These are phyloP conservation scores for Argyresthia goedartella DNA, from an alignment of 2,888 invertebrate genomes.

Conservation along the genomic window DNA sequence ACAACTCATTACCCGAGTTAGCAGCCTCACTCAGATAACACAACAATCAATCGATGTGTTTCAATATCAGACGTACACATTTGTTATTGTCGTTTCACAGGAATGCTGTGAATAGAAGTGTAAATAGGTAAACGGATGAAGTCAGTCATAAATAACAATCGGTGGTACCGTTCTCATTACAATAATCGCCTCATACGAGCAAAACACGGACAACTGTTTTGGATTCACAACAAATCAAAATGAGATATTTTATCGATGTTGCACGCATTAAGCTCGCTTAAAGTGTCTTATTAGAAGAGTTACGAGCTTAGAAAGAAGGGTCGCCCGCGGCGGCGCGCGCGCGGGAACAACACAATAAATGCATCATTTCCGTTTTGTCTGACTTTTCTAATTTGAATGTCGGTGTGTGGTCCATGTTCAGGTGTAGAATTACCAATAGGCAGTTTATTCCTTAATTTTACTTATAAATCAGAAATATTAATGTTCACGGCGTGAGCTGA, in stretches of 20 bases:
- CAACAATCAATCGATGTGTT: slow-evolving; percentile 27
- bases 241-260: slow-evolving; percentile 51
- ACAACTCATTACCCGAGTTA: slow-evolving; percentile 14
- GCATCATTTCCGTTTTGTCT: slow-evolving; percentile 57
- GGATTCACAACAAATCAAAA: slow-evolving; percentile 54
- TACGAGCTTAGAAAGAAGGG: slow-evolving; percentile 52
- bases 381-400: slow-evolving; percentile 56
- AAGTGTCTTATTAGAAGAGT: slow-evolving; percentile 60
- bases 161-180: slow-evolving; percentile 30
- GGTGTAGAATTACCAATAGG: slow-evolving; percentile 35
- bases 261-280: slow-evolving; percentile 50
- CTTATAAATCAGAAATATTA: slow-evolving; percentile 35
- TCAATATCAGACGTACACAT: no score
- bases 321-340: slow-evolving; percentile 49
- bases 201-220: slow-evolving; percentile 37
- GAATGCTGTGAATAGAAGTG: no score
- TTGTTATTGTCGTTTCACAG: no score
- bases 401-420: slow-evolving; percentile 53
- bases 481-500: not conserved
- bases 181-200: slow-evolving; percentile 39
- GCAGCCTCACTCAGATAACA: slow-evolving; percentile 12
- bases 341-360: slow-evolving; percentile 50
- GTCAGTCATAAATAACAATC: slow-evolving; percentile 14
- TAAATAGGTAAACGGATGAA: no score
- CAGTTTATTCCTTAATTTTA: slow-evolving; percentile 21